Percentiles rank a stretch among this genome's conserved stretches.
Evolutionary conservation across 2,113 vertebrate genomes (phyloP).

Genomic region (Nothoprocta pentlandii): DNA sequence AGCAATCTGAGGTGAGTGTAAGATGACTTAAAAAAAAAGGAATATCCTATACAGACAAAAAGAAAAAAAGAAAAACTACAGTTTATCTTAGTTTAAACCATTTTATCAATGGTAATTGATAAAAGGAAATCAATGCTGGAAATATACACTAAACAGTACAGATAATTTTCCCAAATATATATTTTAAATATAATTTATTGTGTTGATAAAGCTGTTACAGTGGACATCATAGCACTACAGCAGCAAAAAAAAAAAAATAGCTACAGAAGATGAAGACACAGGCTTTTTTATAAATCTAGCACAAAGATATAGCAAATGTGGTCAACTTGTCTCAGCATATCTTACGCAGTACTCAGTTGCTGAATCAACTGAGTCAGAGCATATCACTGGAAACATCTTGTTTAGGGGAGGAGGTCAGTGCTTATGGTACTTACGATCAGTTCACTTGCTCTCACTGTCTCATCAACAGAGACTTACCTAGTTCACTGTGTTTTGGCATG

Average conservation of each 20-base stretch:
- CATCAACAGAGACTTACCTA: background rate
- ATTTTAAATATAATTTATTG: background rate
- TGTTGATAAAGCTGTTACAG: background rate
- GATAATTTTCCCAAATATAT: background rate
- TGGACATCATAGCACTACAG: background rate
- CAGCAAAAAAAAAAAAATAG: background rate
- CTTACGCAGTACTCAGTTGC: background rate
- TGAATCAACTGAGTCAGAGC: background rate
- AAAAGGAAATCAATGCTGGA: background rate
- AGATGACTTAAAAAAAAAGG: background rate
- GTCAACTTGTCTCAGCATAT: accelerated
- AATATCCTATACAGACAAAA: background rate
- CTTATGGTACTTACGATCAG: background rate
- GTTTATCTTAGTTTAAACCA: background rate
- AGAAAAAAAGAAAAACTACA: accelerated
- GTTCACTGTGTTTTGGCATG: background rate
- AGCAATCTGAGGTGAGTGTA: background rate
- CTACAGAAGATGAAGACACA: background rate
- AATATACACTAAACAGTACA: background rate
- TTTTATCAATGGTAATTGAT: background rate
- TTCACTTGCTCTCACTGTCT: background rate
- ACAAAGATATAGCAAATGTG: background rate
- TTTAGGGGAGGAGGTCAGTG: background rate
- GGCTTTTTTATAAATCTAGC: background rate
- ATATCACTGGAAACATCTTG: background rate